phyloP scores from a whole-genome alignment of 2,797 vertebrate species.

The Taenioides sp. region DNA sequence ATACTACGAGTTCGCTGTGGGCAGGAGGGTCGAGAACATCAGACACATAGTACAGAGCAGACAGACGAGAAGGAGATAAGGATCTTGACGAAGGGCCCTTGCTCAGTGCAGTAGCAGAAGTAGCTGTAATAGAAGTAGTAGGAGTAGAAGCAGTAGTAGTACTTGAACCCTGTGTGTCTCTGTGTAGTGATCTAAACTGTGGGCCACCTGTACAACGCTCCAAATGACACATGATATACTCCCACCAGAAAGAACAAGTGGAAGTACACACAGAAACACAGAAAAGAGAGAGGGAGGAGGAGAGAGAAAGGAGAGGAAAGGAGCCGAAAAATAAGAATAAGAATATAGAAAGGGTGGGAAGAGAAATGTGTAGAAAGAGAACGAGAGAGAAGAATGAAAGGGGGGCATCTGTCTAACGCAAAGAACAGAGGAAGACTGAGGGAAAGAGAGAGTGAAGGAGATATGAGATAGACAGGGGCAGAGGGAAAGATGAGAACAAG shows the following conservation, averaged over 20 bases:
- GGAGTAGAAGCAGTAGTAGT: constrained; percentile 48
- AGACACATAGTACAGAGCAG: constrained; percentile 40
- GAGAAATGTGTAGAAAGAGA: background rate
- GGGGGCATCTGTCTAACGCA: too few species aligned
- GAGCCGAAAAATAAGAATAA: too few species aligned
- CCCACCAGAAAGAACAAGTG: constrained; percentile 46
- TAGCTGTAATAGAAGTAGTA: constrained; percentile 55
- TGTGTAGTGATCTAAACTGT: constrained; percentile 69
- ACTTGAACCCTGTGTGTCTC: constrained; percentile 68
- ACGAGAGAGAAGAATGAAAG: background rate
- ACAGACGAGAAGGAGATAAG: constrained; percentile 51
- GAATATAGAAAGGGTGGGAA: background rate
- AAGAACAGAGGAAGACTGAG: background rate
- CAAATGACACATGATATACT: constrained; percentile 65
- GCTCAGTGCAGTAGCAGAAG: constrained; percentile 46
- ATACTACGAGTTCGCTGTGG: background rate
- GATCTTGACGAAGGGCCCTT: constrained; percentile 65
- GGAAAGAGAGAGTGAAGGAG: background rate
- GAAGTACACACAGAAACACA: constrained; percentile 12
- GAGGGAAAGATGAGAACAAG: too few species aligned
- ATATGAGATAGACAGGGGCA: too few species aligned
- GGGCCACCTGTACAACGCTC: constrained; percentile 78
- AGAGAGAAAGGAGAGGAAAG: background rate
- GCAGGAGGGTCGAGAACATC: constrained; percentile 27
- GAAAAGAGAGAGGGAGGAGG: background rate